Evolutionary conservation across 2,797 vertebrate species (phyloP), one percentile per base, ranked within the genome.

Genomic region (Coilia nasus): DNA sequence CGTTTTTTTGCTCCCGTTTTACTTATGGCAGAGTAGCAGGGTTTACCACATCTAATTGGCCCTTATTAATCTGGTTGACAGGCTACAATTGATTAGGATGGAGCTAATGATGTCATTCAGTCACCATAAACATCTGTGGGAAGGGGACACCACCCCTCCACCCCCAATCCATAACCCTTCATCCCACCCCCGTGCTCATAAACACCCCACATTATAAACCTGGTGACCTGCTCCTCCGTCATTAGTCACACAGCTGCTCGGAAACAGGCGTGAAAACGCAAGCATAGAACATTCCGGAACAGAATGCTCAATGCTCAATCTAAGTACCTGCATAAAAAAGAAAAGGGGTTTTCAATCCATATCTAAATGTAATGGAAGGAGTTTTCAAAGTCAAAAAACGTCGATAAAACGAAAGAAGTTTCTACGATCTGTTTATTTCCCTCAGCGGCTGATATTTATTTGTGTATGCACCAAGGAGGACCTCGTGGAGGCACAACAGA

Each of bases 71-170:
- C 87, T 91, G 87, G 91, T 81, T 90, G 90, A 90, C 85, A 83
- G 88, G 91, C 91, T 90, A 87, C 87, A 85, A 28, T 93, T 92
- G 92, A 91, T 93, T 87, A 91, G 86, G 85, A 83, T 86, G 89
- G 90, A 91, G 92, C 86, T 90, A 89, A 93, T 94, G 91, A 93
- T 93, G 91, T 93, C 90, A 94, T 91, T 81, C 87, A 25, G 78
- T 86, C 88, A 87, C 84, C 89, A 88, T 92, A 89, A 90, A 91
- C 93, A 89, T 83, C 87, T 89, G 83, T 80, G 86, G 56, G 87
- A 92, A 23, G 0, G 88, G 71, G 35, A 25, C 50, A 54, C 50
- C 3, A 54, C 3, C 3, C 50, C 50, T 14, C 3, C 3, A 2
- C 14, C 50, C 9, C 50, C 50, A 3, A 41, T 1, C 67, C 71